A percentile compares a stretch with the other conserved stretches of the same genome.
phyloP scores from a whole-genome alignment of 2,888 invertebrate species.

The Spilarctia lutea region DNA sequence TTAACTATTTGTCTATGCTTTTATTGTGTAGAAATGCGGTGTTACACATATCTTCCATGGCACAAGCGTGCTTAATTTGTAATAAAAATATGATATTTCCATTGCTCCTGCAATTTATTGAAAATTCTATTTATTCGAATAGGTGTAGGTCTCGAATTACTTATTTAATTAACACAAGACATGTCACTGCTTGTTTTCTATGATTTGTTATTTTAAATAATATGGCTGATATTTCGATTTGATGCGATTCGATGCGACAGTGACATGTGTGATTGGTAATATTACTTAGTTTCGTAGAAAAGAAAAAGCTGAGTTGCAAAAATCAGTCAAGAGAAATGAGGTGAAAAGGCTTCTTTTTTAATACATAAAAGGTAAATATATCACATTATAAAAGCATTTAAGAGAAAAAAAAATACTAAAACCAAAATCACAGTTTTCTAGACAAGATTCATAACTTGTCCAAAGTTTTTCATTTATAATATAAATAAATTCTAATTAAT shows the following conservation, averaged over 20 bases:
- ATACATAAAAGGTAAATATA: constrained; percentile 73
- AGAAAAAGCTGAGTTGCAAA: constrained; percentile 69
- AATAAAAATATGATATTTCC: constrained; percentile 43
- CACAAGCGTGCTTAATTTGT: constrained; percentile 65
- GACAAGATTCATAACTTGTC: constrained; percentile 83
- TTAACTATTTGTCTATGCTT: constrained; percentile 82
- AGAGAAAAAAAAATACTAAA: constrained; percentile 81
- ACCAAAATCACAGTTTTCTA: constrained; percentile 85
- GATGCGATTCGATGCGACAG: constrained; percentile 28
- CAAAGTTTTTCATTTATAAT: constrained; percentile 71
- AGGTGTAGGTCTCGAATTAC: constrained; percentile 46
- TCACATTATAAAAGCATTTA: constrained; percentile 82
- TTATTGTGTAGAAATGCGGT: constrained; percentile 59
- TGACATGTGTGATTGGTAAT: constrained; percentile 35
- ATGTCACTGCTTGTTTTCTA: constrained; percentile 31
- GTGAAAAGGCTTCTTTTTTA: constrained; percentile 64
- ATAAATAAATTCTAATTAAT: constrained; percentile 81
- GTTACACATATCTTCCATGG: constrained; percentile 67
- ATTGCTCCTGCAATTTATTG: constrained; percentile 20
- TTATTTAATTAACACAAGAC: constrained; percentile 27
- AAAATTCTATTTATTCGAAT: constrained; percentile 46
- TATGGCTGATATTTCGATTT: constrained; percentile 9
- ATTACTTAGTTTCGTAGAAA: constrained; percentile 38
- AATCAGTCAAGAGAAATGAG: constrained; percentile 69
- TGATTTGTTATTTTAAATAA: constrained; percentile 14